These are phyloP conservation scores for Mystacides longicornis DNA, from an alignment of 2,888 invertebrate genomes.

Conservation along the genomic window DNA sequence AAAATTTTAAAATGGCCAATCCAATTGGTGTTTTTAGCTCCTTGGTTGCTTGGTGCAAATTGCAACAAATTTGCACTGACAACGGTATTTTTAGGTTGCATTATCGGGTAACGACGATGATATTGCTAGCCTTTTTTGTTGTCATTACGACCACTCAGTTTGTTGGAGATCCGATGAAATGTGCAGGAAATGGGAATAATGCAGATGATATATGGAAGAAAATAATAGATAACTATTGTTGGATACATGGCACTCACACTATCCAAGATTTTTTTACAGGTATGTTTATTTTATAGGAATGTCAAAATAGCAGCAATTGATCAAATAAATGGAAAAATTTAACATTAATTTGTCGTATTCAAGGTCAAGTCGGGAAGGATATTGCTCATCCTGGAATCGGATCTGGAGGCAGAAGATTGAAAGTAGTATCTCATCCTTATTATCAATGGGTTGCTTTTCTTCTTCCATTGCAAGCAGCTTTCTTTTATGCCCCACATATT, in stretches of 20 bases:
- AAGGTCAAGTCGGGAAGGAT: conserved; percentile 44
- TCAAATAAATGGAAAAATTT: not conserved
- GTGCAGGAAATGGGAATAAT: conserved; percentile 50
- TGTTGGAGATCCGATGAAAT: conserved; percentile 79
- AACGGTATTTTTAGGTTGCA: conserved; percentile 70
- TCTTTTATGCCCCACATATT: conserved; percentile 64
- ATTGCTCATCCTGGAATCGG: conserved; percentile 50
- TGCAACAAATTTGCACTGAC: conserved; percentile 62
- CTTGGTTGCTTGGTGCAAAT: conserved; percentile 45
- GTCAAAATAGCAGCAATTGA: no score
- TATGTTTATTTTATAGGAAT: no score
- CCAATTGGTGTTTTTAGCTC: conserved; percentile 57
- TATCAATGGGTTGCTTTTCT: conserved; percentile 70
- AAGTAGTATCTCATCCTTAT: conserved; percentile 53
- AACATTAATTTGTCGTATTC: conserved; percentile 2
- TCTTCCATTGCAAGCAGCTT: conserved; percentile 56
- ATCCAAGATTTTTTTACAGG: conserved; percentile 27
- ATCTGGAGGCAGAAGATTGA: conserved; percentile 32
- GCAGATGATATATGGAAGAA: conserved; percentile 40
- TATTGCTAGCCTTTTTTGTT: conserved; percentile 65
- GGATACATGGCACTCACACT: conserved; percentile 70
- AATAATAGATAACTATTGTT: conserved; percentile 68
- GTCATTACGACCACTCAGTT: conserved; percentile 75
- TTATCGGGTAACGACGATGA: conserved; percentile 63
- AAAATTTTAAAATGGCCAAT: not conserved